Evolutionary conservation across 2,888 invertebrate genomes (phyloP).

Genomic region (Spilarctia lutea): DNA sequence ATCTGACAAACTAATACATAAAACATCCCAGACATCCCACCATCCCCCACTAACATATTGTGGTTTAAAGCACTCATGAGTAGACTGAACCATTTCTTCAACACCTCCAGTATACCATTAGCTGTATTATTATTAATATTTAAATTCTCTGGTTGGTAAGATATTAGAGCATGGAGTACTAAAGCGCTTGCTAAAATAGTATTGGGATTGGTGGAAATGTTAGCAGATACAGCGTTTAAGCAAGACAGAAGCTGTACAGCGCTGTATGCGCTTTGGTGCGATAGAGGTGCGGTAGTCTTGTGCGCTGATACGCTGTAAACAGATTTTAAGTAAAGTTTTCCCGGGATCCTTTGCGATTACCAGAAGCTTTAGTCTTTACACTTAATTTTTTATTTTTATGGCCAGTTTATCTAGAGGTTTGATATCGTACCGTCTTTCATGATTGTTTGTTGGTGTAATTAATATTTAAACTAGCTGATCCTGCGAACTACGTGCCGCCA

Average conservation of each 20-base stretch:
- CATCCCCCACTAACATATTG: conserved; percentile 64
- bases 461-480: too few relatives aligned
- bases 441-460: too few relatives aligned
- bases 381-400: not conserved
- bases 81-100: conserved; percentile 71
- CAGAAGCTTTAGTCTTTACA: not conserved
- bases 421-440: too few relatives aligned
- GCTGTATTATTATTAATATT: conserved; percentile 62
- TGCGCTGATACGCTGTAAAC: conserved; percentile 63
- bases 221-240: conserved; percentile 62
- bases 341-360: not conserved
- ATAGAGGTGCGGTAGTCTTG: conserved; percentile 70
- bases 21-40: conserved; percentile 63
- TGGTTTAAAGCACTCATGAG: conserved; percentile 70
- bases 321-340: not conserved
- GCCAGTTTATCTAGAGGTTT: too few relatives aligned
- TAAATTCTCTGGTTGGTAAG: conserved; percentile 73
- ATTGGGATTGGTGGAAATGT: conserved; percentile 63
- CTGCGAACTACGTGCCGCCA: too few relatives aligned
- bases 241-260: conserved; percentile 75
- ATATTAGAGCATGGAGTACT: conserved; percentile 72
- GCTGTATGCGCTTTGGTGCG: conserved; percentile 80
- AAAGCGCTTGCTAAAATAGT: conserved; percentile 71
- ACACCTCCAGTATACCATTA: conserved; percentile 61
- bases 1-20: conserved; percentile 72